Evolutionary conservation across 2,888 invertebrate genomes (phyloP).

Genomic region (Calliphora vomitoria): DNA sequence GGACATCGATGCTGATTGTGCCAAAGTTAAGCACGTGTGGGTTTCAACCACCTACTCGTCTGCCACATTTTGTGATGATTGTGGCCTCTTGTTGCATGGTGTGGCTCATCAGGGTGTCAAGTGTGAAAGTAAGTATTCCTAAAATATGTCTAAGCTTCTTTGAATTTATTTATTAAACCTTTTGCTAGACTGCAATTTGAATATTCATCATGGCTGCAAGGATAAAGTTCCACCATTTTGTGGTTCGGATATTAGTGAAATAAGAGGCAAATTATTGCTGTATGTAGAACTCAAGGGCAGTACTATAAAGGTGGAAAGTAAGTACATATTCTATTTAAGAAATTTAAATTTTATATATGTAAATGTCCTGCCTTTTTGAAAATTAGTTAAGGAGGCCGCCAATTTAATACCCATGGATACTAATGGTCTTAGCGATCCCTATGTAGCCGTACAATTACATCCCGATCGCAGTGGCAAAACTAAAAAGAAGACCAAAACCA

Average conservation of each 20-base stretch:
- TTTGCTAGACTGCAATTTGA: conserved; percentile 98
- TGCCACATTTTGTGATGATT: conserved; percentile 83
- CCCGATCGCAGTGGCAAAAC: conserved; percentile 96
- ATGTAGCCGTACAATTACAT: conserved; percentile 98
- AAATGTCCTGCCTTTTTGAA: too few species aligned
- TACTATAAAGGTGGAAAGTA: conserved; percentile 93
- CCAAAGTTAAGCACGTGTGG: conserved; percentile 83
- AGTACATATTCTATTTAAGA: conserved; percentile 75
- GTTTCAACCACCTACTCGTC: conserved; percentile 82
- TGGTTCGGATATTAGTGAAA: conserved; percentile 99
- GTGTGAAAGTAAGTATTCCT: conserved; percentile 80
- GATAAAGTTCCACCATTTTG: conserved; percentile 99
- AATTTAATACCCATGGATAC: conserved; percentile 99
- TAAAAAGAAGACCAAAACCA: conserved; percentile 99
- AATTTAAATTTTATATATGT: too few species aligned
- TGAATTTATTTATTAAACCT: not conserved
- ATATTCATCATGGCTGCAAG: conserved; percentile 99
- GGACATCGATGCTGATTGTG: conserved; percentile 94
- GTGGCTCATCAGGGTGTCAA: conserved; percentile 83
- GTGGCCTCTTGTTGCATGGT: conserved; percentile 82
- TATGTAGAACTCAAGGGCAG: conserved; percentile 91
- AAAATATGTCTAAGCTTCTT: too few species aligned
- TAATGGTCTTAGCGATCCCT: conserved; percentile 99
- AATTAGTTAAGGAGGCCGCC: conserved; percentile 94
- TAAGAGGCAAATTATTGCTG: conserved; percentile 96